Percentiles rank a stretch among this genome's conserved stretches.
phyloP scores from a whole-genome alignment of 2,797 vertebrate genomes.

The Tenualosa thibaudeaui region DNA sequence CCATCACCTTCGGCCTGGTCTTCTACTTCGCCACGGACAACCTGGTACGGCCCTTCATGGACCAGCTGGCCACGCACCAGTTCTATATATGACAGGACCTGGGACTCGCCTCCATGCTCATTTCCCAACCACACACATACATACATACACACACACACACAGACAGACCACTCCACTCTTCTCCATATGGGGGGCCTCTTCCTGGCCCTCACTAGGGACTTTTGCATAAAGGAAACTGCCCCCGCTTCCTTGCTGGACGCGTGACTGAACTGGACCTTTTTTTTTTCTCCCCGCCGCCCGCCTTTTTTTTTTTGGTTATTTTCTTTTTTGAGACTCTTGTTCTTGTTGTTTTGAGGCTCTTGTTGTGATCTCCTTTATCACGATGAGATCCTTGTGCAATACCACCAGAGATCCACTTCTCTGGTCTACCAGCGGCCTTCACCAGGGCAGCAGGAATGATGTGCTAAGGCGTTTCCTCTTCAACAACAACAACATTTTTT shows the following conservation, averaged over 20 bases:
- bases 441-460: background rate
- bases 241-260: slow-evolving; percentile 50
- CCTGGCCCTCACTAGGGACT: slow-evolving; percentile 56
- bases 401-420: background rate
- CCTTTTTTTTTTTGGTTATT: slow-evolving; percentile 14
- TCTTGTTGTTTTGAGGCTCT: no score
- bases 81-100: slow-evolving; percentile 92
- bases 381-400: background rate
- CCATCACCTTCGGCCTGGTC: slow-evolving; percentile 96
- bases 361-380: slow-evolving; percentile 25
- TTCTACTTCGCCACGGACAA: slow-evolving; percentile 99
- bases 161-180: background rate
- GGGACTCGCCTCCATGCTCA: slow-evolving; percentile 30
- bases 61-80: slow-evolving; percentile 92
- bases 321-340: background rate
- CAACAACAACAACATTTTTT: slow-evolving; percentile 1
- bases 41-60: slow-evolving; percentile 97
- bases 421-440: background rate
- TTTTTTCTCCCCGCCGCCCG: no score
- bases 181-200: background rate
- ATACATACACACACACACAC: slow-evolving; percentile 2
- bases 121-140: slow-evolving; percentile 47
- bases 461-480: background rate
- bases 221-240: slow-evolving; percentile 46
- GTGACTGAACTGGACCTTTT: slow-evolving; percentile 52